A percentile compares a stretch with the other conserved stretches of the same genome.
Conservation (phyloP, 2,888 invertebrate genomes). For the Orthosia cruda region DNA sequence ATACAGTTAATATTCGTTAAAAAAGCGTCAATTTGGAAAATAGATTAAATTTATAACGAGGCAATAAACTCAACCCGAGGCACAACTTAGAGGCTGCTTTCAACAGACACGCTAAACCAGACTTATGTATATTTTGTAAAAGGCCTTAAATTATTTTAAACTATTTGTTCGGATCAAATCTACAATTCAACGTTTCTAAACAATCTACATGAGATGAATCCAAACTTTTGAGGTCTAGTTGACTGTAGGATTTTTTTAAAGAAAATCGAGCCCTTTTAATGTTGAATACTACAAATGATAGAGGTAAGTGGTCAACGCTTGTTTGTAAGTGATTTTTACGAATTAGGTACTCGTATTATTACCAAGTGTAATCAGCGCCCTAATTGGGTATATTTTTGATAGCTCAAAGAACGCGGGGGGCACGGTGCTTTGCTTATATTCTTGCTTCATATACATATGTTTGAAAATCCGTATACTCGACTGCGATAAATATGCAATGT, state of each 20-base stretch:
- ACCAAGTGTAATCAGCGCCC: not conserved
- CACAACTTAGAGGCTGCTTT: conserved; percentile 23
- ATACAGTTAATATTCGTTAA: conserved; percentile 4
- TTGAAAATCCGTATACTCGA: no score
- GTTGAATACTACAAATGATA: conserved; percentile 1
- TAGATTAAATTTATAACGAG: not conserved
- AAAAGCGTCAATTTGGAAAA: not conserved
- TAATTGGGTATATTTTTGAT: no score
- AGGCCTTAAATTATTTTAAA: conserved; percentile 41
- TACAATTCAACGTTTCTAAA: conserved; percentile 50
- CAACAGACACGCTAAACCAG: conserved; percentile 31
- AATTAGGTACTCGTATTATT: conserved; percentile 8
- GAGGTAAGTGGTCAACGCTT: not conserved
- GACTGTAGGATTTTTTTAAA: conserved; percentile 1
- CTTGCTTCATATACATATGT: no score
- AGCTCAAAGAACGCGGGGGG: no score
- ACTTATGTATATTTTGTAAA: conserved; percentile 40
- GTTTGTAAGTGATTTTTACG: not conserved
- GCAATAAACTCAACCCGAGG: conserved; percentile 17
- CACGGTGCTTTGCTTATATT: no score
- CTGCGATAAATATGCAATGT: no score
- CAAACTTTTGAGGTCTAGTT: conserved; percentile 9
- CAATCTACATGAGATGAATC: conserved; percentile 33
- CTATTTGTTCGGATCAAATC: conserved; percentile 55
- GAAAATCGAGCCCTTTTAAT: not conserved